Conservation (phyloP, 2,888 invertebrate genomes). For the Scelioninae gen. 1 region DNA sequence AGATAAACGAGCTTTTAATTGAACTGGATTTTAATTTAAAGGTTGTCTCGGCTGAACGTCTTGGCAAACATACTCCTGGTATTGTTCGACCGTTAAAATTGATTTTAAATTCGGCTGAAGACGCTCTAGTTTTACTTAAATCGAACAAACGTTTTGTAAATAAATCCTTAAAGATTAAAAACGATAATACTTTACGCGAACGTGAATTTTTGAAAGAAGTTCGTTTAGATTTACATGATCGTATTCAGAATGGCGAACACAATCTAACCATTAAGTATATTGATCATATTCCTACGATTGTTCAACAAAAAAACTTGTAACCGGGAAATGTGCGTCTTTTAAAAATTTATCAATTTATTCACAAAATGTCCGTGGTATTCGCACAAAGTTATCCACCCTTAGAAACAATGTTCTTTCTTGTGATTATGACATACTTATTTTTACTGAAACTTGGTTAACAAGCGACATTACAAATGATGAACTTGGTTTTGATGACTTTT, state of each 20-base stretch:
- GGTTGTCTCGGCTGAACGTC: neutral
- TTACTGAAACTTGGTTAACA: neutral
- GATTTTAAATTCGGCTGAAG: neutral
- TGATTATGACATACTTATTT: neutral
- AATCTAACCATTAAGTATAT: neutral
- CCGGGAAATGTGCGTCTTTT: neutral
- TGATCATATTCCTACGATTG: neutral
- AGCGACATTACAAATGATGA: neutral
- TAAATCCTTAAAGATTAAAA: neutral
- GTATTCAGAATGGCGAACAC: neutral
- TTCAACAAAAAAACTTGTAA: neutral
- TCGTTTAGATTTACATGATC: neutral
- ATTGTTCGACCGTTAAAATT: neutral
- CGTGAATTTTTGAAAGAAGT: neutral
- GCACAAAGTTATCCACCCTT: too few species aligned
- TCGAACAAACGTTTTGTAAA: neutral
- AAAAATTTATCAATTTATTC: neutral
- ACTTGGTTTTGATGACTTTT: neutral
- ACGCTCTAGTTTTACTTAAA: neutral
- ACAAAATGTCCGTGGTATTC: neutral
- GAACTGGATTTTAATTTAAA: neutral
- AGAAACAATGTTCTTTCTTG: neutral
- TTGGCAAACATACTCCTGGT: neutral
- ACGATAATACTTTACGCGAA: neutral
- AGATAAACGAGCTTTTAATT: neutral